Conservation (phyloP, 2,888 invertebrate species). For the Aleiodes leptofemur region DNA sequence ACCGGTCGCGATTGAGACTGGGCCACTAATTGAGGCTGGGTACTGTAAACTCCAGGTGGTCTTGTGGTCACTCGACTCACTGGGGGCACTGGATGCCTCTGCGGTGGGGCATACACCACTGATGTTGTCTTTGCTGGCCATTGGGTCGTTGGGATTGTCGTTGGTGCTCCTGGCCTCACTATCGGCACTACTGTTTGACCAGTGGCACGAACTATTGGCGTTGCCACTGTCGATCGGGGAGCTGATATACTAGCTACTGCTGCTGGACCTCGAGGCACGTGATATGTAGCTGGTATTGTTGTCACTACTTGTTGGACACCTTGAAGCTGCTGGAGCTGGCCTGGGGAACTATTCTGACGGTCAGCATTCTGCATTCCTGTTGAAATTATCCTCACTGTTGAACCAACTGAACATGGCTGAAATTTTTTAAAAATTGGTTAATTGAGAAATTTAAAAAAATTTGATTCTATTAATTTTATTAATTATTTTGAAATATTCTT, state of each 20-base stretch:
- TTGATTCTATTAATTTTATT: too few species aligned
- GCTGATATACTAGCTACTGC: conserved; percentile 86
- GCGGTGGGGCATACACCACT: conserved; percentile 70
- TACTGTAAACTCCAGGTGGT: conserved; percentile 64
- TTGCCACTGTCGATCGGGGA: conserved; percentile 81
- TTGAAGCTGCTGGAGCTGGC: conserved; percentile 61
- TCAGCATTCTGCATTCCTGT: conserved; percentile 70
- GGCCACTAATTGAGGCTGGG: conserved; percentile 67
- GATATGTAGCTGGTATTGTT: conserved; percentile 73
- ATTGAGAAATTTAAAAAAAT: background rate
- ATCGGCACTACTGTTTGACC: conserved; percentile 68
- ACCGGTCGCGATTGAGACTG: conserved; percentile 68
- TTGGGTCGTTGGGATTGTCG: conserved; percentile 67
- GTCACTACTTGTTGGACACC: conserved; percentile 71
- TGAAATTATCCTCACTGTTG: conserved; percentile 71
- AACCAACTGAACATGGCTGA: conserved; percentile 71
- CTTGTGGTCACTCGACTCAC: conserved; percentile 67
- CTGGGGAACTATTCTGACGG: conserved; percentile 64
- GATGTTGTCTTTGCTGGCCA: conserved; percentile 71
- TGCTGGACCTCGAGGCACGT: conserved; percentile 80
- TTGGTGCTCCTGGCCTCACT: conserved; percentile 66
- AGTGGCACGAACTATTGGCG: conserved; percentile 73
- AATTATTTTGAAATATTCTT: too few species aligned
- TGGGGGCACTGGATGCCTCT: conserved; percentile 68
- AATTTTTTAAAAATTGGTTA: conserved; percentile 1